A percentile compares a stretch with the other conserved stretches of the same genome.
phyloP scores from a whole-genome alignment of 35 echinoderm and acorn worm species.

The Patiria miniata region DNA sequence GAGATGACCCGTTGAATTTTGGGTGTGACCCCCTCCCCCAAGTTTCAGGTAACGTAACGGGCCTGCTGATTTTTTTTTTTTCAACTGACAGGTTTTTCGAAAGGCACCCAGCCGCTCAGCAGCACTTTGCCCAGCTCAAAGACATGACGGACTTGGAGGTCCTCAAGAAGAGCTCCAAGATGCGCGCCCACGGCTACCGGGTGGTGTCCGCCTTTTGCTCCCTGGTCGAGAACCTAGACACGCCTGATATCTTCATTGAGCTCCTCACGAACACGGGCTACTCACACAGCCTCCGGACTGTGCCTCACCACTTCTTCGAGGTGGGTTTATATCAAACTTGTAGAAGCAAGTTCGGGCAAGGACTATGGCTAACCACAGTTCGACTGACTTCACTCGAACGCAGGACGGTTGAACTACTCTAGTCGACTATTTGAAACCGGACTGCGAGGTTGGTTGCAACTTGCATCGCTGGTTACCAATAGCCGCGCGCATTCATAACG shows the following conservation, averaged over 20 bases:
- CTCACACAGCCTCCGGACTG: constrained; percentile 39
- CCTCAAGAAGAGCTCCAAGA: constrained; percentile 44
- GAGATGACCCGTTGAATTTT: too few species aligned
- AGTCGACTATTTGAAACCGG: too few species aligned
- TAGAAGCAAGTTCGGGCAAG: too few species aligned
- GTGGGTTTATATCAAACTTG: too few species aligned
- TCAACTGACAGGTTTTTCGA: constrained; percentile 40
- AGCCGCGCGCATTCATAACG: too few species aligned
- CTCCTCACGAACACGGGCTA: constrained; percentile 39
- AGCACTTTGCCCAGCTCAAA: constrained; percentile 53
- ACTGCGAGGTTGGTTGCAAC: too few species aligned
- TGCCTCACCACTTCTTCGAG: constrained; percentile 56
- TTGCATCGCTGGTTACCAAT: too few species aligned
- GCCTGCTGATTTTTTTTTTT: not conserved
- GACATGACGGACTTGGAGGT: constrained; percentile 46
- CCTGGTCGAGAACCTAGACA: constrained; percentile 57
- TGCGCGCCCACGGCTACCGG: constrained; percentile 57
- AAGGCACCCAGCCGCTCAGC: constrained; percentile 32
- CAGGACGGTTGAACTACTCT: too few species aligned
- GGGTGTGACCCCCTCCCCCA: too few species aligned
- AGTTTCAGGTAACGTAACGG: too few species aligned
- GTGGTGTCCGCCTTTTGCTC: constrained; percentile 55
- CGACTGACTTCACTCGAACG: too few species aligned
- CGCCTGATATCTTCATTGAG: constrained; percentile 51
- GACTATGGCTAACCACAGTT: too few species aligned